These are phyloP conservation scores for Eutolmus rufibarbis DNA, from an alignment of 2,888 invertebrate genomes.

Conservation along the genomic window DNA sequence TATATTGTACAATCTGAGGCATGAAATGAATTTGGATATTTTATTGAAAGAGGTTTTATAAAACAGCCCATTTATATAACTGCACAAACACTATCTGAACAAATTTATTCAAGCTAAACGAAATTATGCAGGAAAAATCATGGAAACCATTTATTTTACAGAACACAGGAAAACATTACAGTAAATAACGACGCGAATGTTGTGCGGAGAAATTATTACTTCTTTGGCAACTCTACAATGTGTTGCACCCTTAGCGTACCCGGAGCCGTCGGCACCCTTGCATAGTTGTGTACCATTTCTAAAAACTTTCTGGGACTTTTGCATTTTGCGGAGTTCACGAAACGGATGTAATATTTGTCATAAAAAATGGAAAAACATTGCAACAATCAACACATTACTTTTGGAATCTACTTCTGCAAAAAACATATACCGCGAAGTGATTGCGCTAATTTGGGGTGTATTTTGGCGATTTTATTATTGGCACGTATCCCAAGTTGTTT, in stretches of 20 bases:
- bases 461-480: conserved; percentile 19
- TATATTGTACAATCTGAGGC: background rate
- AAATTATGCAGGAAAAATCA: conserved; percentile 36
- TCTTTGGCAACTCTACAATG: conserved; percentile 10
- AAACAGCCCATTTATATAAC: background rate
- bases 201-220: conserved; percentile 21
- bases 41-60: background rate
- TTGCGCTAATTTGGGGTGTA: conserved; percentile 11
- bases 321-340: conserved; percentile 7
- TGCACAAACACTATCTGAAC: background rate
- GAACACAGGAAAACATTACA: conserved; percentile 37
- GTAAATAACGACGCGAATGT: conserved; percentile 37
- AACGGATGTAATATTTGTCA: conserved; percentile 36
- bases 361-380: conserved; percentile 30
- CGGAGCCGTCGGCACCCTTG: background rate
- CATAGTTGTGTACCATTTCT: background rate
- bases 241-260: background rate
- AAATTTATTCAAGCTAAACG: conserved; percentile 14
- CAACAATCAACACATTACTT: conserved; percentile 11
- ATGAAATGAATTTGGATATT: background rate
- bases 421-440: background rate
- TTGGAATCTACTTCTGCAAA: background rate
- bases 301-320: background rate
- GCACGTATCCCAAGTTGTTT: background rate
- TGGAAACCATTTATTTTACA: conserved; percentile 13